Conservation (phyloP, 2,113 vertebrate species). For the Cettia cetti region DNA sequence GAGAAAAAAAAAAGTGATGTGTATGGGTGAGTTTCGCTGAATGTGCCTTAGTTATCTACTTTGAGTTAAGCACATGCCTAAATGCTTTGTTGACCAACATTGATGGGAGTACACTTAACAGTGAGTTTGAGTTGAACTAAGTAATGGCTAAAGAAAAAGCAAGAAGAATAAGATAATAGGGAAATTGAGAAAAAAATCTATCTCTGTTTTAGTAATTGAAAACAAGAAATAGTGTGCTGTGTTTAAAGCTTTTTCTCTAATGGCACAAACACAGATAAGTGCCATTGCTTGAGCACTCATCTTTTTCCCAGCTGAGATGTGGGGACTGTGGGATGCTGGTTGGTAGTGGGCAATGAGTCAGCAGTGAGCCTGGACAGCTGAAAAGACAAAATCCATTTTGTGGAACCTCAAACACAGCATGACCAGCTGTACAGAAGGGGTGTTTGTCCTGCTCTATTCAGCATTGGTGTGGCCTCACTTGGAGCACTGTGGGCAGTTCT, state of each 20-base stretch:
- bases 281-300: not conserved
- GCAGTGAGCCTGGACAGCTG: not conserved
- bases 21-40: not conserved
- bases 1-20: not conserved
- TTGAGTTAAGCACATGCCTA: not conserved
- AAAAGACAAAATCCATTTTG: not conserved
- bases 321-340: not conserved
- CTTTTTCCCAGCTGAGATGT: not conserved
- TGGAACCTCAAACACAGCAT: not conserved
- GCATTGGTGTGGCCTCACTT: not conserved
- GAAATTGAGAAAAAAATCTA: not conserved
- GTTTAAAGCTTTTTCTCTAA: not conserved
- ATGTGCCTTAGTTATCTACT: not conserved
- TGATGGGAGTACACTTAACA: not conserved
- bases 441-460: not conserved
- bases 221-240: not conserved
- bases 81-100: constrained; percentile 9
- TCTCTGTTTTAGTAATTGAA: not conserved
- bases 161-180: not conserved
- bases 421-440: not conserved
- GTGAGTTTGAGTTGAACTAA: not conserved
- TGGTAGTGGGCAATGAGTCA: not conserved
- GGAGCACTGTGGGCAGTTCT: not conserved
- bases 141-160: not conserved
- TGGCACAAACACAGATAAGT: not conserved